Evolutionary conservation across 2,888 invertebrate genomes (phyloP), one percentile per base, ranked within the genome.

Genomic region (Odontomyia ornata): DNA sequence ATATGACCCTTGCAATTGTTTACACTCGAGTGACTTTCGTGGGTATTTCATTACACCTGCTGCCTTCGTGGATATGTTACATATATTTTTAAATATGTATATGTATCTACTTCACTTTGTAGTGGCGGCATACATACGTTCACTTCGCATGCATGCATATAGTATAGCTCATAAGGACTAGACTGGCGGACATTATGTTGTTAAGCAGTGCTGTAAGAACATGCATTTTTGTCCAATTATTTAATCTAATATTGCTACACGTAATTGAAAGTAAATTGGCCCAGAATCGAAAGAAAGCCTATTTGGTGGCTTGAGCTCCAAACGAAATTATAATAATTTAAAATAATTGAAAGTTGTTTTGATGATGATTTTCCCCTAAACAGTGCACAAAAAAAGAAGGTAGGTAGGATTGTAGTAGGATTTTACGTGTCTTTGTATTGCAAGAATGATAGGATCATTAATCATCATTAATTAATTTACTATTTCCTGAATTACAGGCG

Each of bases 1-100:
- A 52, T 52, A 23, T 52, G 71, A 72, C 71, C 71, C 56, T 56
- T 72, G 25, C 47, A 72, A 72, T 52, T 56, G 71, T 28, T 52
- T 56, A 2, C 56, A 56, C 71, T 28, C 28, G 71, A 72, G 52
- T 72, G 71, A 72, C 25, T 72, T 56, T 72, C 28, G 28, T 56
- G 52, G 28, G 28, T 25, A 30, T 65, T 43, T 30, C 9, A 46
- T 36, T 23, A 30, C 46, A 67, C 46, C 67, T 71, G 69, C 27
- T 13, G 25, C 25, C 47, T n/a, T 30, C n/a, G 11, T 21, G 9
- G 21, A 18, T 5, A 13, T 2, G 27, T 15, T 25, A 62, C 27
- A 5, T 5, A 11, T 15, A 62, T 27, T 25, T 5, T 25, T 62
- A n/a, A n/a, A n/a, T n/a, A n/a, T n/a, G n/a, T n/a, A n/a, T n/a